A percentile compares a stretch with the other conserved stretches of the same genome.
Conservation (phyloP, 2,113 vertebrate species). For the zebrafish (Danio rerio) region DNA sequence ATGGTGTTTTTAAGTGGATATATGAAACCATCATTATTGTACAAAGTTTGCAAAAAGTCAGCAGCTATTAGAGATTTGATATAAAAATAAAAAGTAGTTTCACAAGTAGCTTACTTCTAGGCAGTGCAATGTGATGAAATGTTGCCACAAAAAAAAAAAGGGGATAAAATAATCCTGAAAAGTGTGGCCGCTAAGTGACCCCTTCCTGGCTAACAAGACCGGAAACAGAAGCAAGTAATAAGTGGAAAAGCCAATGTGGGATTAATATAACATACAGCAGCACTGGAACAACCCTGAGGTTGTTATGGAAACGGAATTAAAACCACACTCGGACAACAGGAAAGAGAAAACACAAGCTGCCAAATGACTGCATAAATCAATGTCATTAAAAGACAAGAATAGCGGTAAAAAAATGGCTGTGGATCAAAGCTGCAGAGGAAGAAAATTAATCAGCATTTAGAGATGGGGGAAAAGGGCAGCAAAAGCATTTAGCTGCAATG, state of each 20-base stretch:
- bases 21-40: too few relatives aligned
- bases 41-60: too few relatives aligned
- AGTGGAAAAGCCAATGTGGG: constrained; percentile 53
- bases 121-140: too few relatives aligned
- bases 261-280: constrained; percentile 60
- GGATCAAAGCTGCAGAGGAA: constrained; percentile 42
- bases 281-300: constrained; percentile 61
- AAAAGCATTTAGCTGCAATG: constrained; percentile 20
- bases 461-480: neutral
- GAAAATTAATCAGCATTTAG: constrained; percentile 35
- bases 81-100: too few relatives aligned
- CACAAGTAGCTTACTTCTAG: too few relatives aligned
- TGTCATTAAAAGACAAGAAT: constrained; percentile 60
- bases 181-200: too few relatives aligned
- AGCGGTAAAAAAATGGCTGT: constrained; percentile 51
- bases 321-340: constrained; percentile 46
- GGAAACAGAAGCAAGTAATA: constrained; percentile 40
- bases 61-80: too few relatives aligned
- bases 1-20: too few relatives aligned
- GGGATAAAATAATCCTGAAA: neutral
- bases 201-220: neutral
- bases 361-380: constrained; percentile 68
- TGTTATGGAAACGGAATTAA: constrained; percentile 71
- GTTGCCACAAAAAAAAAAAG: neutral
- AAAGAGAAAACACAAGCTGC: constrained; percentile 39